These are phyloP conservation scores for Onychorhynchus coronatus DNA, from an alignment of 2,113 vertebrate species.

Conservation along the genomic window DNA sequence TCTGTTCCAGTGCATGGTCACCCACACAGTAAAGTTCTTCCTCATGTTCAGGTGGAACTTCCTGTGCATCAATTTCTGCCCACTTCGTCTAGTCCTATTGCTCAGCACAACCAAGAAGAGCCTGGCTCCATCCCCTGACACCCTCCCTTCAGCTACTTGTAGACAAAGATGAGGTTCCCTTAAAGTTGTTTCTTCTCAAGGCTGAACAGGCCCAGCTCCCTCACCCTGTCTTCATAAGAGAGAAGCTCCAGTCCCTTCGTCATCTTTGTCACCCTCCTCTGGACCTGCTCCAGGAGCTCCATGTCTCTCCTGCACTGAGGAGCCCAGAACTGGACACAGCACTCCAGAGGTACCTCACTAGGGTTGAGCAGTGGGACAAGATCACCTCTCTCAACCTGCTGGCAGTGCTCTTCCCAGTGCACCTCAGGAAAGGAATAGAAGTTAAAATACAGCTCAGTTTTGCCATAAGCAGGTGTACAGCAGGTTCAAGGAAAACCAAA, in stretches of 20 bases:
- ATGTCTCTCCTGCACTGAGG: not conserved
- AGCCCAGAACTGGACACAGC: not conserved
- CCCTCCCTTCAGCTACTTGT: not conserved
- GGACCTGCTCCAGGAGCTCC: not conserved
- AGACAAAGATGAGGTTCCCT: not conserved
- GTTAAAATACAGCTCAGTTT: not conserved
- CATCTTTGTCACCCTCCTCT: not conserved
- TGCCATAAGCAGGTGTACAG: not conserved
- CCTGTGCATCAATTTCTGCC: not conserved
- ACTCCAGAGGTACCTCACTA: not conserved
- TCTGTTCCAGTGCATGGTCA: not conserved
- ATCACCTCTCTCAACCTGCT: not conserved
- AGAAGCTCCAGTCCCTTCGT: not conserved
- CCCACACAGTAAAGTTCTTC: not conserved
- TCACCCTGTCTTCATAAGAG: not conserved
- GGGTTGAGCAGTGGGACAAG: not conserved
- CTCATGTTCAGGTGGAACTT: not conserved
- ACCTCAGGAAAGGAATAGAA: not conserved
- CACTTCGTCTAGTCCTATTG: rapidly evolving
- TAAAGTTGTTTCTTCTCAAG: rapidly evolving
- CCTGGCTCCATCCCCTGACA: not conserved
- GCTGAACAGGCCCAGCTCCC: not conserved
- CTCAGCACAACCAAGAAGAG: rapidly evolving
- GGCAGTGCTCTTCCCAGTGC: not conserved
- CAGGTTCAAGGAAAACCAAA: not conserved